Base-by-base conservation (phyloP, 1,140 invertebrate species). In the Lysiphlebus fabarum region DNA sequence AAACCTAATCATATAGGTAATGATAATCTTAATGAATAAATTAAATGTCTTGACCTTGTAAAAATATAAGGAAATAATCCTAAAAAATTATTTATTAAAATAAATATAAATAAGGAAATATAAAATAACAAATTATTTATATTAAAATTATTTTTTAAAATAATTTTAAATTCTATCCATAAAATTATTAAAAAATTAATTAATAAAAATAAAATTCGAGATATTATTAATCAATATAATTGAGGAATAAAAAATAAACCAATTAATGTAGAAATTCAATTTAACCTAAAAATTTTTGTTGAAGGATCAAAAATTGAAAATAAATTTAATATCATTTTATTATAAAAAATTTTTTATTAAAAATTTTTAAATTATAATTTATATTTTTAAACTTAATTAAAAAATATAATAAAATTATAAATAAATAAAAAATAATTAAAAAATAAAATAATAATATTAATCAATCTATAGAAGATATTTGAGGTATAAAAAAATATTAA, bases 11-110 rank as follows among this genome's bases (percentile, higher is more conserved):
- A 87, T 69, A 87, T 62, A 4, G 81, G 75, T 67, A 87, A 67
- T 6, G 82, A 76, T 64, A 86, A 62, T 4, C 73, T 63, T 72
- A 62, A 41, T 5, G 61, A 54, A 58, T 85, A 65, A 40, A 64
- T 67, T 79, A 86, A 62, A 73, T 87, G 85, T 26, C 82, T 85
- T 61, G 84, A 80, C 63, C 70, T 73, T 9, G 84, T 85, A 79
- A 87, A 87, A 80, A 87, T 84, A 80, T 86, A 87, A 5, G 85
- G 82, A 45, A 86, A 83, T 79, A 87, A 71, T 11, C 85, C 82
- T 78, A 86, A 65, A 69, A 85, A 83, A 81, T 86, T 86, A 80
- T 82, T 85, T 75, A 83, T 77, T 73, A 82, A 70, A 84, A 61
- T 69, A 68, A 80, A 72, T 66, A 81, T 63, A 77, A 83, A 83